These are phyloP conservation scores for Axinella damicornis DNA, from an alignment of 37 sponge, comb jelly and placozoan genomes.

Conservation along the genomic window DNA sequence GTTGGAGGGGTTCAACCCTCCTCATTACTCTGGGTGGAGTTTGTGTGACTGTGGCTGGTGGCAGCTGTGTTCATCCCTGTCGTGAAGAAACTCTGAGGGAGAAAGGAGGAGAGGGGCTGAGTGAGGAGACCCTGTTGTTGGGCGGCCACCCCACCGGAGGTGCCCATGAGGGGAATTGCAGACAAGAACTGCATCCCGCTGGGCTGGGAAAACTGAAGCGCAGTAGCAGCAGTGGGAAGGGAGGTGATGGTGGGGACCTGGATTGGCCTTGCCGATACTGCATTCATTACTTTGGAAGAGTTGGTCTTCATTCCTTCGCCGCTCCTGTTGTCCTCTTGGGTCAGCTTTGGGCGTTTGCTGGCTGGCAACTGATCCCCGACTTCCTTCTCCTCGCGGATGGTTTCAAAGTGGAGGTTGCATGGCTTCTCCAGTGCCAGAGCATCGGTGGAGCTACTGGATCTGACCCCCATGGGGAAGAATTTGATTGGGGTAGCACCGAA, in stretches of 20 bases:
- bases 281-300: neutral
- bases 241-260: conserved; percentile 11
- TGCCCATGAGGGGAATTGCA: conserved; percentile 7
- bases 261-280: neutral
- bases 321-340: neutral
- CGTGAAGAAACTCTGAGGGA: conserved; percentile 27
- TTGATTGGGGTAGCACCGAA: conserved; percentile 49
- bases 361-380: no score
- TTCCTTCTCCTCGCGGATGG: neutral
- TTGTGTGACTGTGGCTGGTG: no score
- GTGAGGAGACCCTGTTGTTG: neutral
- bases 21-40: no score
- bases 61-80: no score
- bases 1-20: no score
- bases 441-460: conserved; percentile 16
- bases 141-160: neutral
- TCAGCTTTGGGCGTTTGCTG: conserved; percentile 9
- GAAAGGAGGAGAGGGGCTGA: conserved; percentile 37
- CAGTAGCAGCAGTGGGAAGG: neutral
- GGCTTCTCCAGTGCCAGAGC: conserved; percentile 19
- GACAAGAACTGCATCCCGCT: conserved; percentile 10
- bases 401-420: neutral
- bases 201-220: no score
- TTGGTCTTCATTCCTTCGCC: neutral
- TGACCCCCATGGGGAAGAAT: conserved; percentile 43